A percentile compares a stretch with the other conserved stretches of the same genome.
Evolutionary conservation across 2,113 vertebrate species (phyloP).

Genomic region (Mus musculus): GRCm39 chr1:162455001-162455500

Average conservation of each 20-base stretch:
- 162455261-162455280: not conserved
- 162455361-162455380: not conserved
- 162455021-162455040: no score
- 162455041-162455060: slow-evolving; percentile 62
- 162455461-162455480: not conserved
- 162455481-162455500: not conserved
- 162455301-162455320: no score
- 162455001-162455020: no score
- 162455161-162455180: not conserved
- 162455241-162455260: not conserved
- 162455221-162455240: not conserved
- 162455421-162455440: not conserved
- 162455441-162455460: not conserved
- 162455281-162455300: not conserved
- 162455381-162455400: not conserved
- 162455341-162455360: not conserved
- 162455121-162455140: not conserved
- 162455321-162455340: no score
- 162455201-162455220: not conserved
- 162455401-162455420: not conserved
- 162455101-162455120: not conserved
- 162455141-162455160: not conserved
- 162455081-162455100: not conserved
- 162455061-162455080: not conserved
- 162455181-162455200: no score